Conservation (phyloP, 2,797 vertebrate genomes). For the Thunnus albacares region DNA sequence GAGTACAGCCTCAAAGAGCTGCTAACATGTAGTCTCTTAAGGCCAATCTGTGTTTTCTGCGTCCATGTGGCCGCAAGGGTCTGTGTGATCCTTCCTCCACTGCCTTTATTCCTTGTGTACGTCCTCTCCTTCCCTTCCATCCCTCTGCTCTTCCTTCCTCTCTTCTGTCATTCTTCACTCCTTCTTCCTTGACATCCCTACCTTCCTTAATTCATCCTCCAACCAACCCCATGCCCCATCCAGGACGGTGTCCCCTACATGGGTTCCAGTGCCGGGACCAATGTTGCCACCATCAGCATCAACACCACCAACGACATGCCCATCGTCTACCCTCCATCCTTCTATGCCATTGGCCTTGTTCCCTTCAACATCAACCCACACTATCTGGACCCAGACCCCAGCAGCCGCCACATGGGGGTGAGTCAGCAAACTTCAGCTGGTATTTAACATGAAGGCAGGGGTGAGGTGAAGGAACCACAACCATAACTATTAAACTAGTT, state of each 20-base stretch:
- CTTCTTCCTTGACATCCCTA: too few species aligned
- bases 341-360: conserved; percentile 89
- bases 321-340: conserved; percentile 90
- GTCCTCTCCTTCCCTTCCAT: background rate
- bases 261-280: conserved; percentile 92
- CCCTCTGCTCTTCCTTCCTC: background rate
- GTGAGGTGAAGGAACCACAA: too few species aligned
- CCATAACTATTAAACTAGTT: too few species aligned
- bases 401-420: conserved; percentile 92
- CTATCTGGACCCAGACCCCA: conserved; percentile 87
- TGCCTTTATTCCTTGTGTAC: too few species aligned
- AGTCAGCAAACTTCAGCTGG: conserved; percentile 34
- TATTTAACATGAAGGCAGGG: too few species aligned
- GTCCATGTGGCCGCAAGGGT: too few species aligned
- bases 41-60: too few species aligned
- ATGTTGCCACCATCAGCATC: conserved; percentile 90
- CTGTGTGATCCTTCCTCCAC: too few species aligned
- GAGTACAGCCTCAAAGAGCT: too few species aligned
- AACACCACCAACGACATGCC: conserved; percentile 94
- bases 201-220: too few species aligned
- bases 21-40: too few species aligned
- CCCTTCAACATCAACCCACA: conserved; percentile 95
- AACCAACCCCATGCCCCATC: background rate
- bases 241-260: conserved; percentile 91
- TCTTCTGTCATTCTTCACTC: too few species aligned